These are phyloP conservation scores for Aramus guarauna DNA, from an alignment of 2,113 vertebrate genomes.

Conservation along the genomic window DNA sequence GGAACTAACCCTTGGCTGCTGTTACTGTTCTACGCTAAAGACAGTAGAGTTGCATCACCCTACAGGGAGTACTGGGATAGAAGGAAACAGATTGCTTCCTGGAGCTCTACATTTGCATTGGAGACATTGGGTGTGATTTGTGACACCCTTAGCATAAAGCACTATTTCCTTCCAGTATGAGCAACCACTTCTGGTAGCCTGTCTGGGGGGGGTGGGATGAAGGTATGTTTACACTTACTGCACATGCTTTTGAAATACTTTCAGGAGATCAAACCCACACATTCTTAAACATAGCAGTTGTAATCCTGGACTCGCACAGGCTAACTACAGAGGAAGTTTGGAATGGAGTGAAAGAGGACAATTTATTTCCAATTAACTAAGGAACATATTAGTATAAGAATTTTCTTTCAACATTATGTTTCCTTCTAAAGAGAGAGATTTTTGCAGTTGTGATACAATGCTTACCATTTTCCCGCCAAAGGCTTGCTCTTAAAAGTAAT, in stretches of 20 bases:
- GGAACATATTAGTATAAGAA: background rate
- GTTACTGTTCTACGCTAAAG: background rate
- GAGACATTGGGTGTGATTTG: background rate
- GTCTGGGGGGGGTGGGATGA: background rate
- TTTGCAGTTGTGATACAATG: background rate
- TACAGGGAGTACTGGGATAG: background rate
- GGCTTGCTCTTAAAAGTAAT: background rate
- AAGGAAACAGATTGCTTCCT: background rate
- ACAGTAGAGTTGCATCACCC: background rate
- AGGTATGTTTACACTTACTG: background rate
- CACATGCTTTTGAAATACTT: background rate
- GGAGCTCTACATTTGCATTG: constrained; percentile 19
- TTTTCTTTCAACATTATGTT: background rate
- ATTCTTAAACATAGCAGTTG: background rate
- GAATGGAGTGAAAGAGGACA: background rate
- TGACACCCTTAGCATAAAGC: background rate
- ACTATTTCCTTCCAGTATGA: background rate
- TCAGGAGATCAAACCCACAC: background rate
- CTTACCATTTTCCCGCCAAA: background rate
- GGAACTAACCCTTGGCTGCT: background rate
- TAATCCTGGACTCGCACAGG: background rate
- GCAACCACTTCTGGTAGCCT: background rate
- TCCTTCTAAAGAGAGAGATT: background rate
- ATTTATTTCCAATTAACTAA: background rate
- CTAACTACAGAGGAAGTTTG: background rate